Percentiles rank a stretch among this genome's conserved stretches.
phyloP scores from a whole-genome alignment of 2,113 vertebrate species.

The Shinisaurus crocodilurus region DNA sequence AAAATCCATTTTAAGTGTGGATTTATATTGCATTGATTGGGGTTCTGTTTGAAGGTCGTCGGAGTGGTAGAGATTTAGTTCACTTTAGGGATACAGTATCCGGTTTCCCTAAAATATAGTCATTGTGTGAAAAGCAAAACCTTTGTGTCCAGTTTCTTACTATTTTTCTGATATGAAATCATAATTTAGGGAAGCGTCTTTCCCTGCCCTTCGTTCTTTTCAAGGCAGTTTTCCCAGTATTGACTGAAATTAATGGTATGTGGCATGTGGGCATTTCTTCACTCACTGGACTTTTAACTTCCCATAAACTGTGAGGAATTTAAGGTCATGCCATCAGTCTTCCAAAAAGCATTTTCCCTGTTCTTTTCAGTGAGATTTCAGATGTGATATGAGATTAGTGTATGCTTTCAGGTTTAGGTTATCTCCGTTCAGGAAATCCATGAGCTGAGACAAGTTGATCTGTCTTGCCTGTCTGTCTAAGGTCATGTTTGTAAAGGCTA shows the following conservation, averaged over 20 bases:
- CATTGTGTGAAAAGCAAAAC: rapidly evolving
- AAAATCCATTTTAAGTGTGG: conserved; percentile 16
- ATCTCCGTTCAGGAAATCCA: neutral
- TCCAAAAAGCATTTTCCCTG: conserved; percentile 41
- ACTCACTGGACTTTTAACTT: conserved; percentile 31
- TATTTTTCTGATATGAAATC: neutral
- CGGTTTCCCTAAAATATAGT: conserved; percentile 33
- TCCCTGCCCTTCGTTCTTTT: neutral
- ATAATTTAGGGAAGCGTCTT: neutral
- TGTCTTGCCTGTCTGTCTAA: neutral
- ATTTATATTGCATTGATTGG: conserved; percentile 49
- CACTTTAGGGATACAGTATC: neutral
- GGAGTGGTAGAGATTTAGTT: conserved; percentile 18
- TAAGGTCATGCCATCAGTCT: conserved; percentile 34
- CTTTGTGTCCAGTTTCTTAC: neutral
- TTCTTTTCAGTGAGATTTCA: conserved; percentile 21
- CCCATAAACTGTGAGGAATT: conserved; percentile 18
- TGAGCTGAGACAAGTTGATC: rapidly evolving
- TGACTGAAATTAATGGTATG: neutral
- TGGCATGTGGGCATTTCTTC: neutral
- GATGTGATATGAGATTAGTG: neutral
- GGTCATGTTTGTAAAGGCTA: neutral
- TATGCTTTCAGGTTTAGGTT: conserved; percentile 30
- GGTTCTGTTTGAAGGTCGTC: conserved; percentile 44
- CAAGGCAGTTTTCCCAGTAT: neutral